Base-by-base conservation (phyloP, 1,140 invertebrate species). In the Linepithema humile region DNA sequence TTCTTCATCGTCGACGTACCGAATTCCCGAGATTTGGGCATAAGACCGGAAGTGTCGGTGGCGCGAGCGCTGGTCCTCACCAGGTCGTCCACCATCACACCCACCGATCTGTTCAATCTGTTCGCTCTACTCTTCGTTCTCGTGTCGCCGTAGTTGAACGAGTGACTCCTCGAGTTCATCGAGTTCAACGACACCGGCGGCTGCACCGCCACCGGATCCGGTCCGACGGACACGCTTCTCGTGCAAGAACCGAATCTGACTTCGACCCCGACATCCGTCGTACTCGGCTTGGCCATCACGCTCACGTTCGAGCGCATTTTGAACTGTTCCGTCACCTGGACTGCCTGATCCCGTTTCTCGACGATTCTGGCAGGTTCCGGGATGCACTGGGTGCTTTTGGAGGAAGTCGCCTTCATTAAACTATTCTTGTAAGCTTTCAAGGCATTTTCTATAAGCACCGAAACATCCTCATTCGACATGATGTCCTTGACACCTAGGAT, bases 1-100 rank as follows among this genome's bases (percentile, higher is more conserved):
- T 93, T 94, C 20, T 94, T 94, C 3, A 93, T 90, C 7, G 95
- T 94, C 35, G 95, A 95, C 0, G 95, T 94, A 6, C 94, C 94
- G 9, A 95, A 92, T 23, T 95, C 93, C 17, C 92, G 90, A 3
- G 75, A 89, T 57, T 91, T 93, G 3, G 92, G 91, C 15, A 84
- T 57, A 9, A 93, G 70, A 6, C 90, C 91, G 17, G 82, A 55
- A 6, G 94, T 94, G 78, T 95, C 93, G 29, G 93, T 93, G 53
- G 90, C 85, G 65, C 85, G 92, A 9, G 82, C 82, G 23, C 60
- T 53, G 1, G 88, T 93, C 40, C 83, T 89, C 0, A 93, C 62
- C 23, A 94, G 50, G 43, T 93, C 92, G 5, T 91, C 91, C 2
- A 91, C 93, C 64, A 67, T 73, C 6, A 91, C 70, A 2, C 87